A percentile compares a stretch with the other conserved stretches of the same genome.
These are phyloP conservation scores for Scalopus aquaticus DNA, from an alignment of 2,113 vertebrate genomes.

Conservation along the genomic window DNA sequence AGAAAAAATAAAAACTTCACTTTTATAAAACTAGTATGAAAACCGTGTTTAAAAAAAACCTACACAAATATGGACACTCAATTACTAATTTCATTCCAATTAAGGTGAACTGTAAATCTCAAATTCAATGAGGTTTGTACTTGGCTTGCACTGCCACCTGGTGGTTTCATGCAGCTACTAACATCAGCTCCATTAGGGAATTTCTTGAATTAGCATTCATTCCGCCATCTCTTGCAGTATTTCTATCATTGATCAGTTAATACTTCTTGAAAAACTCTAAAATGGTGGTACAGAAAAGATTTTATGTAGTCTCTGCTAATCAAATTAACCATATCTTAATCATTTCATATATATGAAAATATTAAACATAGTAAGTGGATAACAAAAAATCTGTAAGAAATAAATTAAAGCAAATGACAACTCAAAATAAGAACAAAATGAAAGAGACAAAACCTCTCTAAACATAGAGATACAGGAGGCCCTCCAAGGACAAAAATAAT, in stretches of 20 bases:
- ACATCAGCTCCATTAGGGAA: neutral
- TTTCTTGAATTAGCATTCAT: neutral
- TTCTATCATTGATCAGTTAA: neutral
- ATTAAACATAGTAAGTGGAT: conserved; percentile 10
- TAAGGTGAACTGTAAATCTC: neutral
- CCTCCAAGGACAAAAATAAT: no score
- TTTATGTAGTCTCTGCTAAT: neutral
- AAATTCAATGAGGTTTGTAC: neutral
- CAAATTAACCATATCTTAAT: neutral
- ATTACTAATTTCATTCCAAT: conserved; percentile 19
- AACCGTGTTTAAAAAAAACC: neutral
- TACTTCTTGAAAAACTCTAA: neutral
- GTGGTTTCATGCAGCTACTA: neutral
- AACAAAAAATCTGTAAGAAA: neutral
- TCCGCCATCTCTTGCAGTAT: neutral
- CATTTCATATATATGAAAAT: neutral
- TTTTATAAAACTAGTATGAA: neutral
- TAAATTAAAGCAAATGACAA: neutral
- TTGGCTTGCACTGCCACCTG: conserved; percentile 66
- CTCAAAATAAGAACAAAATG: conserved; percentile 23
- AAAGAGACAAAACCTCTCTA: neutral
- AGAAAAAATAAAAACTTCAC: neutral
- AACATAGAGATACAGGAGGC: neutral
- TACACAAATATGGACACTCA: neutral
- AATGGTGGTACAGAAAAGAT: neutral